A percentile compares a stretch with the other conserved stretches of the same genome.
phyloP scores from a whole-genome alignment of 2,113 vertebrate genomes.

The Ginglymostoma cirratum region DNA sequence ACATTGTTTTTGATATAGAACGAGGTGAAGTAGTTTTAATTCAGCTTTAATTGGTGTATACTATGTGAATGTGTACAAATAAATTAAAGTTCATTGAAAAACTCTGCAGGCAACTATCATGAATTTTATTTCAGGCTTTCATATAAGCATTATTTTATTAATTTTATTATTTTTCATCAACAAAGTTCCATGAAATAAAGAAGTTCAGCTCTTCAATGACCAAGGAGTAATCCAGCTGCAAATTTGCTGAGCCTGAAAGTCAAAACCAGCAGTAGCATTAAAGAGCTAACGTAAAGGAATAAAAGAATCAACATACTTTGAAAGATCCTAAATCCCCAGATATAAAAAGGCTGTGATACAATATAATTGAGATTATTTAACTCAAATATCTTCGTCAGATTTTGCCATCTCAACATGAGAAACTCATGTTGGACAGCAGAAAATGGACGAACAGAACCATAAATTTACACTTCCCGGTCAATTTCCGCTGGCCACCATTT shows the following conservation, averaged over 20 bases:
- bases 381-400: not conserved
- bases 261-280: not conserved
- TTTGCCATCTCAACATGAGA: not conserved
- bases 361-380: not conserved
- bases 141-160: not conserved
- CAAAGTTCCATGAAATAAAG: not conserved
- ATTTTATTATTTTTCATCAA: not conserved
- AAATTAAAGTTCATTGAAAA: not conserved
- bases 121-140: not conserved
- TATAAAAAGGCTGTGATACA: not conserved
- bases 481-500: not conserved
- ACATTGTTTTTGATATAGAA: too few species aligned
- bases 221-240: not conserved
- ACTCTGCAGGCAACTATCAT: not conserved
- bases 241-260: not conserved
- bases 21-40: too few species aligned
- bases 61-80: not conserved
- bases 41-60: too few species aligned
- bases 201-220: not conserved
- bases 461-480: too few species aligned
- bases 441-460: too few species aligned
- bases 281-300: not conserved
- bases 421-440: not conserved
- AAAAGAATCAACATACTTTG: not conserved
- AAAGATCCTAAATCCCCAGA: not conserved